phyloP scores from a whole-genome alignment of 2,113 vertebrate species.

The Miniopterus natalensis region DNA sequence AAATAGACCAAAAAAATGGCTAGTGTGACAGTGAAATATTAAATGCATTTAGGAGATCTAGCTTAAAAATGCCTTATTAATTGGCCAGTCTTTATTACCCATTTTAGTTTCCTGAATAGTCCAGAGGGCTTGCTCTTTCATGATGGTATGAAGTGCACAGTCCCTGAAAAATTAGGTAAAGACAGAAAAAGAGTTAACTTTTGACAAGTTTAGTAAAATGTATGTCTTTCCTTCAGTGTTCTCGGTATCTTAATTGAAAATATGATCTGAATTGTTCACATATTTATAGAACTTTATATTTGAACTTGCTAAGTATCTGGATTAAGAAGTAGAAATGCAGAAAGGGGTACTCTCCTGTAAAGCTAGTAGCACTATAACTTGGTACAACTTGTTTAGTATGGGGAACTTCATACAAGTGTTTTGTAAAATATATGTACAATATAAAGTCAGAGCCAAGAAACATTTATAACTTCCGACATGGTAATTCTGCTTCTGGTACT shows the following conservation, averaged over 20 bases:
- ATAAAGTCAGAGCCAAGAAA: not conserved
- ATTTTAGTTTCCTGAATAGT: not conserved
- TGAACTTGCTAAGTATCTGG: not conserved
- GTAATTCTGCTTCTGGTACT: not conserved
- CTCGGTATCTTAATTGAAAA: not conserved
- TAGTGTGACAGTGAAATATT: not conserved
- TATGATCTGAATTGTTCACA: not conserved
- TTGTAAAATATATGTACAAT: not conserved
- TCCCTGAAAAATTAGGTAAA: not conserved
- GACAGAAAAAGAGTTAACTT: not conserved
- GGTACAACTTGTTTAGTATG: not conserved
- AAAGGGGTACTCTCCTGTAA: not conserved
- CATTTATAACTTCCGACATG: not conserved
- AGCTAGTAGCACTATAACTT: not conserved
- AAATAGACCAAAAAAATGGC: not conserved
- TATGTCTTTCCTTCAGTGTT: not conserved
- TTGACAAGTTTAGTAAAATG: not conserved
- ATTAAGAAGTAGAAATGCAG: not conserved
- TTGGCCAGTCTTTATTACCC: not conserved
- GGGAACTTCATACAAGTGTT: not conserved
- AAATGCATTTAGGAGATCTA: not conserved
- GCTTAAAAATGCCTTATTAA: not conserved
- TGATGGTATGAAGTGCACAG: rapidly evolving
- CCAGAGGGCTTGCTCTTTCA: not conserved
- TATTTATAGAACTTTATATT: not conserved